phyloP scores from a whole-genome alignment of 2,888 invertebrate genomes.

The Spodoptera littoralis region DNA sequence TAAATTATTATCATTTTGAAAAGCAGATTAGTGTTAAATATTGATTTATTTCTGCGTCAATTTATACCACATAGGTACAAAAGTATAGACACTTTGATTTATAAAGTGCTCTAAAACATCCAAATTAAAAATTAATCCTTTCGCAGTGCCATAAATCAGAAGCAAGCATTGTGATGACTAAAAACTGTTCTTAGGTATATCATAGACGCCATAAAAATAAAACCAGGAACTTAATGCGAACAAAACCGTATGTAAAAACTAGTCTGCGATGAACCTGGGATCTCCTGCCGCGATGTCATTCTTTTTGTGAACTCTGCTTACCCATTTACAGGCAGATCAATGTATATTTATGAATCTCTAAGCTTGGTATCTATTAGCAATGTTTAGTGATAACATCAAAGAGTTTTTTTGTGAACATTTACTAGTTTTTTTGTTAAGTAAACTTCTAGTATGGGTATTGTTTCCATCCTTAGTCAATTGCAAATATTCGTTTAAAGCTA shows the following conservation, averaged over 20 bases:
- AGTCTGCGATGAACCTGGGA: constrained; percentile 38
- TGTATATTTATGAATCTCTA: constrained; percentile 79
- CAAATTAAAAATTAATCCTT: constrained; percentile 33
- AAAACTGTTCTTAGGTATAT: constrained; percentile 21
- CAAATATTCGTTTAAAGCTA: constrained; percentile 35
- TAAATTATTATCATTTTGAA: background rate
- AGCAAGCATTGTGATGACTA: background rate
- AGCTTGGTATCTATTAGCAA: constrained; percentile 56
- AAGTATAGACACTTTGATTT: constrained; percentile 17
- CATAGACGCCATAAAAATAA: constrained; percentile 47
- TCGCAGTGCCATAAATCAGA: constrained; percentile 41
- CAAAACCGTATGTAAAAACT: constrained; percentile 49
- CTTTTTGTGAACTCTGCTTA: constrained; percentile 66
- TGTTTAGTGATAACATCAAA: constrained; percentile 23
- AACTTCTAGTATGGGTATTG: constrained; percentile 35
- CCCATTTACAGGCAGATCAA: constrained; percentile 72
- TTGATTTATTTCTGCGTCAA: background rate
- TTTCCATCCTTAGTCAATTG: constrained; percentile 32
- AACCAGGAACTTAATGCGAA: constrained; percentile 33
- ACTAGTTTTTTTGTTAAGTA: constrained; percentile 27
- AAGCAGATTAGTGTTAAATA: background rate
- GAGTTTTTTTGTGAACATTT: constrained; percentile 20
- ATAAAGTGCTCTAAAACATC: constrained; percentile 20
- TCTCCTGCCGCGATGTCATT: constrained; percentile 61
- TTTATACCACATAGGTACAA: background rate